Evolutionary conservation across 2,888 invertebrate species (phyloP).

Genomic region (Hermaeophaga mercurialis): DNA sequence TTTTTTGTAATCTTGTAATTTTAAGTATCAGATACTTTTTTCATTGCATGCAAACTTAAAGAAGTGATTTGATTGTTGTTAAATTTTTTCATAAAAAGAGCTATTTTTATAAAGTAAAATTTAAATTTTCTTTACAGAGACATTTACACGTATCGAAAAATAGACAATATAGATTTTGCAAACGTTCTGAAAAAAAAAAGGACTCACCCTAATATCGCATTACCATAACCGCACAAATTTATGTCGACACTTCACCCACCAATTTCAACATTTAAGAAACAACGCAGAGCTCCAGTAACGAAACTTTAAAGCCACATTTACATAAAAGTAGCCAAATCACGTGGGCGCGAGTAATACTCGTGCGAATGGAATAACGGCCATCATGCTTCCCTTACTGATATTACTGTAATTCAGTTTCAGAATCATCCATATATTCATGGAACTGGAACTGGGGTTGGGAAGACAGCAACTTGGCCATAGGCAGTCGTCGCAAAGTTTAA

Average conservation of each 20-base stretch:
- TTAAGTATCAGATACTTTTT: no score
- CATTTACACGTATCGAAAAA: no score
- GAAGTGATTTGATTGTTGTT: no score
- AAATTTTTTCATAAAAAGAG: no score
- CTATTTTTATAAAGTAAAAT: no score
- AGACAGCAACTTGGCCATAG: slow-evolving; percentile 9
- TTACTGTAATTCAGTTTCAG: slow-evolving; percentile 54
- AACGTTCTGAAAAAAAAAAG: no score
- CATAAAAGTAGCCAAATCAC: slow-evolving; percentile 41
- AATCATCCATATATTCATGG: slow-evolving; percentile 57
- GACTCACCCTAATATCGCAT: slow-evolving; percentile 12
- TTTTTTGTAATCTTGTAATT: no score
- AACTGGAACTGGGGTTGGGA: slow-evolving; percentile 27
- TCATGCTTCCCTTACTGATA: slow-evolving; percentile 27
- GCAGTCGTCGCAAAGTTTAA: no score
- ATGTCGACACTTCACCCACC: slow-evolving; percentile 8
- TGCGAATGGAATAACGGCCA: slow-evolving; percentile 44
- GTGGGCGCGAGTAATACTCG: slow-evolving; percentile 42
- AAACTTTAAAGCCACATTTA: slow-evolving; percentile 31
- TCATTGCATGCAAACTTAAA: no score
- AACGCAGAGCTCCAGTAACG: slow-evolving; percentile 16
- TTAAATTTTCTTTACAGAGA: no score
- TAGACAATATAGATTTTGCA: no score
- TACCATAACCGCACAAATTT: slow-evolving; percentile 8
- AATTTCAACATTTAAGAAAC: slow-evolving; percentile 12